These are phyloP conservation scores for Scaptodrosophila latifasciaeformis DNA, from an alignment of 2,888 invertebrate genomes.

Conservation along the genomic window DNA sequence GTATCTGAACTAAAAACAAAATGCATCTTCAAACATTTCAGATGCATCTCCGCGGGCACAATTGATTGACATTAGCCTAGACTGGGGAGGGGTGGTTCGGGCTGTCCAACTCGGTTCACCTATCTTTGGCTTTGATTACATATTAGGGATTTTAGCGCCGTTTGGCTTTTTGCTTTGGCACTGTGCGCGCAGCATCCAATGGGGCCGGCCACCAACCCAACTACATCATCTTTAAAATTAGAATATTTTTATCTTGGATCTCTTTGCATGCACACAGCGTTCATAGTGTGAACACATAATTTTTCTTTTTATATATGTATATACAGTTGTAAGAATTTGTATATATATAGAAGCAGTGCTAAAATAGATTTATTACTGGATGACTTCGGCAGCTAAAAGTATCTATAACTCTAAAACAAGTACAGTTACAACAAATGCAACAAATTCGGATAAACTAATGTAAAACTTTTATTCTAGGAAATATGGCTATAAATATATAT, in stretches of 20 bases:
- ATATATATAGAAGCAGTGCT: conserved; percentile 8
- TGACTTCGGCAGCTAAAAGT: no score
- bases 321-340: conserved; percentile 22
- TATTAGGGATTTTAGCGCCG: conserved; percentile 44
- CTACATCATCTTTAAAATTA: conserved; percentile 65
- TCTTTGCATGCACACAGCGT: conserved; percentile 25
- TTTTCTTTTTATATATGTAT: conserved; percentile 28
- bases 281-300: not conserved
- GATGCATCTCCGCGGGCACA: no score
- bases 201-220: not conserved
- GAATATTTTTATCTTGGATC: conserved; percentile 57
- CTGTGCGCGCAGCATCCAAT: not conserved
- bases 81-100: no score
- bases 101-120: no score
- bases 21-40: no score
- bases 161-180: not conserved
- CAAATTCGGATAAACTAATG: no score
- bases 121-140: not conserved
- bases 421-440: no score
- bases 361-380: not conserved
- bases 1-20: no score
- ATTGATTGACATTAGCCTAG: no score
- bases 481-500: no score
- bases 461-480: no score
- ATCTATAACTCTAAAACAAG: no score